Conservation (phyloP, 2,888 invertebrate genomes). For the Chymomyza caudatula region DNA sequence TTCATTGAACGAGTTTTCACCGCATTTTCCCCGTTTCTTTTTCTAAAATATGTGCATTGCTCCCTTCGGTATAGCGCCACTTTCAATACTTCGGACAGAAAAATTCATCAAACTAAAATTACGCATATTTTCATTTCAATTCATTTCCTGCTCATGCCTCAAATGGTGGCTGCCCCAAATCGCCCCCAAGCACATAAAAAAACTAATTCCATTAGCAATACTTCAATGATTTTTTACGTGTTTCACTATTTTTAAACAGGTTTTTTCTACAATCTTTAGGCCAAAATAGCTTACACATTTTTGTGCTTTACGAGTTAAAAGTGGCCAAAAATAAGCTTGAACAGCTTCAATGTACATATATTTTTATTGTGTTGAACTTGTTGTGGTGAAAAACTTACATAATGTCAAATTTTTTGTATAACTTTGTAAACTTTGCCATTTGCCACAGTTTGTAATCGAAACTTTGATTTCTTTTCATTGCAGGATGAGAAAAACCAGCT, state of each 20-base stretch:
- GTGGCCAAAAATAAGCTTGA: too few relatives aligned
- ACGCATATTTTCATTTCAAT: background rate
- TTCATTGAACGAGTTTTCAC: background rate
- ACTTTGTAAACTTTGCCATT: background rate
- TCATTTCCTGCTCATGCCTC: background rate
- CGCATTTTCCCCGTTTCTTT: background rate
- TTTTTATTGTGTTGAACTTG: too few relatives aligned
- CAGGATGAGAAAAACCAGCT: slow-evolving; percentile 99
- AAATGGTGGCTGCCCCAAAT: background rate
- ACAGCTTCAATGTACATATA: too few relatives aligned
- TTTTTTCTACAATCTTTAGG: background rate
- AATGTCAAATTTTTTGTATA: background rate
- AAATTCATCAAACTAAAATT: background rate
- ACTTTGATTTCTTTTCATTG: slow-evolving; percentile 76
- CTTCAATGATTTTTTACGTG: background rate
- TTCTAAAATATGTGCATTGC: background rate
- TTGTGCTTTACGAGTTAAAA: too few relatives aligned
- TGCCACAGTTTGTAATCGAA: background rate
- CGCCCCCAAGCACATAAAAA: background rate
- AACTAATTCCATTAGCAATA: background rate
- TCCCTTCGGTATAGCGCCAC: background rate
- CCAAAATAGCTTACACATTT: too few relatives aligned
- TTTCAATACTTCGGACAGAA: background rate
- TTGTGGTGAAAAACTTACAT: background rate
- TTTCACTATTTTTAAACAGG: background rate